These are phyloP conservation scores for Canis aureus DNA, from an alignment of 2,113 vertebrate species.

Conservation along the genomic window DNA sequence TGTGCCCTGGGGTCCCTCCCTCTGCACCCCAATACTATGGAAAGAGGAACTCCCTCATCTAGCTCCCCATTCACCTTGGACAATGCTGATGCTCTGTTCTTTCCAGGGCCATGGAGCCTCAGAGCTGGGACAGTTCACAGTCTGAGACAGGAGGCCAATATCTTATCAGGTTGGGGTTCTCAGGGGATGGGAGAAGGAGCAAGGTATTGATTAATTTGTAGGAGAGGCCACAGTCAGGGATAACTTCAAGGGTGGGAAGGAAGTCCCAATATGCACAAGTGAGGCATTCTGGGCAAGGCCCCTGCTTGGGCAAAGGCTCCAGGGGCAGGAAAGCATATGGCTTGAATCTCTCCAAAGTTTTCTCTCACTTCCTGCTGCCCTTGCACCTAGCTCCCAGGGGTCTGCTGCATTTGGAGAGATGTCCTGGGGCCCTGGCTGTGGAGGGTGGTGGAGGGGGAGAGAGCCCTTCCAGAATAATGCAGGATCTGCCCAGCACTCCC, in stretches of 20 bases:
- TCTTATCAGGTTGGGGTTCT: fast-evolving
- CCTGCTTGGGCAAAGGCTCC: neutral
- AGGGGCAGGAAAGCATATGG: neutral
- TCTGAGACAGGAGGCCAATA: neutral
- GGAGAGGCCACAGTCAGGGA: neutral
- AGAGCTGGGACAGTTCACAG: neutral
- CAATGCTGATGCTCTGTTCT: neutral
- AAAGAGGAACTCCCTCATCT: neutral
- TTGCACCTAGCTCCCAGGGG: neutral
- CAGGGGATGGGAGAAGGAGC: neutral
- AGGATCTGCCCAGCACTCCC: neutral
- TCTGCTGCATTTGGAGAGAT: neutral
- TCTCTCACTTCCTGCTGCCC: too few species aligned
- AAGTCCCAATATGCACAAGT: neutral
- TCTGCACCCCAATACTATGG: neutral
- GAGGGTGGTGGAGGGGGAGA: neutral
- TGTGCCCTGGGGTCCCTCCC: neutral
- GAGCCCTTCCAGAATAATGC: neutral
- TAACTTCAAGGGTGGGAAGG: neutral
- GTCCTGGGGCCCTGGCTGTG: neutral
- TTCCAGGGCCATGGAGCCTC: neutral
- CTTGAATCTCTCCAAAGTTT: neutral
- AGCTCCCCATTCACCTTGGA: neutral
- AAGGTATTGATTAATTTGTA: neutral
- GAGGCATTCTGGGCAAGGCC: neutral